Evolutionary conservation across 1,140 invertebrate species (phyloP).

Genomic region (Lucilia cuprina): DNA sequence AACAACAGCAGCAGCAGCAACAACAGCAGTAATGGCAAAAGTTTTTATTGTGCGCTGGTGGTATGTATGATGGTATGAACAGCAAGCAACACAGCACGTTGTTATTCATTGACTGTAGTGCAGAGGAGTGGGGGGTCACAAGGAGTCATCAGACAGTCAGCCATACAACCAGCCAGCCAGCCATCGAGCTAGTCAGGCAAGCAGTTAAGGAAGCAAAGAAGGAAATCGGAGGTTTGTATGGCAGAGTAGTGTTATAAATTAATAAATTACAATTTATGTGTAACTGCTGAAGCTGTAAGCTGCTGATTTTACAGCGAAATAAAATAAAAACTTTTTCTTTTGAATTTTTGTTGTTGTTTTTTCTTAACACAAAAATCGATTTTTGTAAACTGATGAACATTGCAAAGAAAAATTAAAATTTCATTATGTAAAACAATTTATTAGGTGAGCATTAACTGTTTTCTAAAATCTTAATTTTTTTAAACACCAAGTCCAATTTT

Average conservation of each 20-base stretch:
- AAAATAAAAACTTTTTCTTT: constrained; percentile 1
- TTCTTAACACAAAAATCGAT: constrained; percentile 19
- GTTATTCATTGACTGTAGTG: background rate
- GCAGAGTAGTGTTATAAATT: constrained; percentile 34
- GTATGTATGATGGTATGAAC: background rate
- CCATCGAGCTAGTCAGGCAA: background rate
- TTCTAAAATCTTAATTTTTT: background rate
- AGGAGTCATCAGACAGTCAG: background rate
- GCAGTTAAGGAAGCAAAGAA: background rate
- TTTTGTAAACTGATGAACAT: constrained; percentile 9
- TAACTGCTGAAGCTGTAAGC: constrained; percentile 30
- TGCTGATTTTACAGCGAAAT: constrained; percentile 7
- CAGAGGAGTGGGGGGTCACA: background rate
- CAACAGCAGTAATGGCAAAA: constrained; percentile 20
- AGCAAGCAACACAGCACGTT: background rate
- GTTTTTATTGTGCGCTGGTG: constrained; percentile 7
- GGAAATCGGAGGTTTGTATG: constrained; percentile 12
- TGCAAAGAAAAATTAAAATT: constrained; percentile 22
- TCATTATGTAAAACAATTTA: constrained; percentile 28
- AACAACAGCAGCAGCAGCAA: too few relatives aligned
- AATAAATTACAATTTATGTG: constrained; percentile 35
- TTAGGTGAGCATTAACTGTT: background rate
- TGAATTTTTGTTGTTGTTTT: background rate
- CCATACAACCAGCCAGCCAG: background rate
- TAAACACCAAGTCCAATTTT: background rate